Base-by-base conservation (phyloP, 2,113 vertebrate species). In the Passer domesticus region DNA sequence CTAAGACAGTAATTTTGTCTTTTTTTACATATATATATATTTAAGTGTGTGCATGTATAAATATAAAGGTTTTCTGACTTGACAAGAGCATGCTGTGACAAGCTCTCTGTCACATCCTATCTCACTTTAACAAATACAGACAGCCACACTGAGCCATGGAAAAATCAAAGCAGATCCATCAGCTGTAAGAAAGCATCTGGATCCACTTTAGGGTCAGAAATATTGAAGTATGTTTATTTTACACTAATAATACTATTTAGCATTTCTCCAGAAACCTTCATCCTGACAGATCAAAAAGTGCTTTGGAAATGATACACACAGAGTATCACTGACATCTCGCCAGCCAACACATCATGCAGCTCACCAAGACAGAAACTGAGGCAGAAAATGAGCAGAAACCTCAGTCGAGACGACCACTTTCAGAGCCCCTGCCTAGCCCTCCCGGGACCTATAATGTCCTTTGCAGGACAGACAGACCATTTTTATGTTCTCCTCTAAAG, bases 121-220 rank as follows among this genome's bases (percentile, higher is more conserved):
- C 83, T 78, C 62, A 33, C 16, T 75, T 84, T 69, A 92, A 90
- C 31, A 92, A 96, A 95, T 41, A 58, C 47, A 92, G 80, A 75
- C 1, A 9, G 68, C 83, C 62, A 47, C 46, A 47, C 4, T 31
- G 68, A 94, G 78, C 78, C 73, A 69, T 43, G 75, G 68, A 59
- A 93, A 93, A 93, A 86, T 41, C 56, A 87, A 87, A 87, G 68
- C 60, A 86, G 83, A 85, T 69, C 41, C 76, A 88, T 85, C 88
- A 89, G 72, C 39, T 11, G 0, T 60, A 92, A 77, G 60, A 83
- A 93, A 90, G 78, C 94, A 96, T 96, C 96, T 96, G 96, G 95
- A 94, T 93, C 86, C 86, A 95, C 89, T 97, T 96, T 79, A 90
- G 31, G 62, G 76, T 68, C 80, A 82, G 91, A 94, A 95, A 93